Evolutionary conservation across 2,113 vertebrate genomes (phyloP).

Genomic region (Petromus typicus): DNA sequence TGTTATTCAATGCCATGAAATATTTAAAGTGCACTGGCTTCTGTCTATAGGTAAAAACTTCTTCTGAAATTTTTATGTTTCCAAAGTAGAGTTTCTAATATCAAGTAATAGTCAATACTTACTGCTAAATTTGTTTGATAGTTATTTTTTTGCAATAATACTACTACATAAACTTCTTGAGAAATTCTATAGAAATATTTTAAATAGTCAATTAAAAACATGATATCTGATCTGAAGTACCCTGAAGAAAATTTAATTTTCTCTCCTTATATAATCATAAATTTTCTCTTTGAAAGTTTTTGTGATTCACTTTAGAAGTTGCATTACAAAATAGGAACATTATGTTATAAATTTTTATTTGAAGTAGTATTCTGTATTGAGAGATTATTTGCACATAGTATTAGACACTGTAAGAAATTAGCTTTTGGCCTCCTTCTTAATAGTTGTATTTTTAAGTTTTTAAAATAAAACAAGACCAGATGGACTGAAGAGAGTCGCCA

Average conservation of each 20-base stretch:
- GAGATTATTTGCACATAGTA: conserved; percentile 60
- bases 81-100: background rate
- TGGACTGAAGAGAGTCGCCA: conserved; percentile 86
- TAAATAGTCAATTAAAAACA: conserved; percentile 65
- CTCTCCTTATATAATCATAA: conserved; percentile 57
- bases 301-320: conserved; percentile 43
- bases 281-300: conserved; percentile 36
- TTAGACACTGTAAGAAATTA: conserved; percentile 70
- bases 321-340: background rate
- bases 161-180: background rate
- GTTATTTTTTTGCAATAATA: conserved; percentile 26
- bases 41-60: conserved; percentile 3
- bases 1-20: background rate
- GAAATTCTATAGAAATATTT: conserved; percentile 70
- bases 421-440: conserved; percentile 82
- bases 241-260: conserved; percentile 63
- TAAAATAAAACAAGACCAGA: conserved; percentile 84
- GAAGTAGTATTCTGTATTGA: conserved; percentile 51
- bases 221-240: conserved; percentile 49
- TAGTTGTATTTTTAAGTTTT: conserved; percentile 82
- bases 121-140: conserved; percentile 19
- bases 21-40: background rate
- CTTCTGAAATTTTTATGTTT: conserved; percentile 30
- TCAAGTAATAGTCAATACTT: background rate
- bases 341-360: conserved; percentile 53